Evolutionary conservation across 1,140 invertebrate species (phyloP).

Genomic region (Parasteatoda tepidariorum): DNA sequence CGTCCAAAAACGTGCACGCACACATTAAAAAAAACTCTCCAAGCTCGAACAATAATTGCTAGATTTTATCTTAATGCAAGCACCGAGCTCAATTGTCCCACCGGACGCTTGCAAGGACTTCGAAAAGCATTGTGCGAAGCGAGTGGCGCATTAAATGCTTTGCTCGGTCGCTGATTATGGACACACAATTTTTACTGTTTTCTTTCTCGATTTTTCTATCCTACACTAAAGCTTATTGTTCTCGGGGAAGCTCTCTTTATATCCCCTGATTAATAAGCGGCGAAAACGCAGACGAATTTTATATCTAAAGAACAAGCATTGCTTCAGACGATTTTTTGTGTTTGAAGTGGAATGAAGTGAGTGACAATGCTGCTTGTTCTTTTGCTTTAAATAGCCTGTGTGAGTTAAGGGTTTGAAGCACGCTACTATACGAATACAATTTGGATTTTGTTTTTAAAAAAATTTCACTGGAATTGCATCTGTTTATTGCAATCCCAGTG

Average conservation of each 20-base stretch:
- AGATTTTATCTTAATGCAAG: background rate
- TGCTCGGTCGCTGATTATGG: conserved; percentile 8
- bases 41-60: background rate
- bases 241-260: background rate
- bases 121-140: background rate
- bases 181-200: background rate
- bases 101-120: background rate
- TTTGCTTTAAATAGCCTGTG: no score
- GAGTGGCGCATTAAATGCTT: conserved; percentile 3
- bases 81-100: background rate
- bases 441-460: no score
- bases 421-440: no score
- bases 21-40: background rate
- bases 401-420: no score
- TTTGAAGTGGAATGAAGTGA: no score
- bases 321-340: no score
- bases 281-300: no score
- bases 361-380: no score
- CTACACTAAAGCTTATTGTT: background rate
- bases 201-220: background rate
- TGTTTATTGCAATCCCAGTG: no score
- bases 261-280: no score
- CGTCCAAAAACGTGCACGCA: background rate
- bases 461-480: no score
- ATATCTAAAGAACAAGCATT: no score